Conservation (phyloP, 2,888 invertebrate genomes). For the Cenopis cana region DNA sequence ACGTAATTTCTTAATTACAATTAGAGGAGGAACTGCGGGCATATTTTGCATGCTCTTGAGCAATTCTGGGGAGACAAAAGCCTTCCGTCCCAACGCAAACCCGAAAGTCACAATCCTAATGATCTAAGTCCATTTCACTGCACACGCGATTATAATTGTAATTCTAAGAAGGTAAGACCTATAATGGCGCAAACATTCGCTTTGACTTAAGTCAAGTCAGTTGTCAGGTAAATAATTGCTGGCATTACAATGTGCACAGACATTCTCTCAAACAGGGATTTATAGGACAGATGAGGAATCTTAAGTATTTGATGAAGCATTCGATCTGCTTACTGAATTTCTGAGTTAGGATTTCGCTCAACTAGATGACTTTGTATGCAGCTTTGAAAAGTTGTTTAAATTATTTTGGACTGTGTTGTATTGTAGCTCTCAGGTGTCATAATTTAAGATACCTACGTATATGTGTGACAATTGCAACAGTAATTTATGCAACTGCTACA, state of each 20-base stretch:
- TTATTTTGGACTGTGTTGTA: background rate
- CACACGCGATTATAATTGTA: background rate
- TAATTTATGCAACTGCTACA: too few species aligned
- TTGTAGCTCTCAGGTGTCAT: too few species aligned
- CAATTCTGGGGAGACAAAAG: conserved; percentile 10
- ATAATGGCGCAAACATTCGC: background rate
- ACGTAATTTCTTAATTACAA: conserved; percentile 29
- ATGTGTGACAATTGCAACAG: too few species aligned
- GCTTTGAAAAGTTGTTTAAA: background rate
- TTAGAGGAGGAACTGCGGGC: background rate
- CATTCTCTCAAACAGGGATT: conserved; percentile 8
- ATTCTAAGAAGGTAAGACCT: background rate
- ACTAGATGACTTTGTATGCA: background rate
- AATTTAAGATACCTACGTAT: too few species aligned
- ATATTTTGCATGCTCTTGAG: conserved; percentile 24
- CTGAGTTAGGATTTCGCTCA: background rate
- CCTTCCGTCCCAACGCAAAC: conserved; percentile 8
- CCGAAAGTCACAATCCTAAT: background rate
- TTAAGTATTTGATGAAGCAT: conserved; percentile 11
- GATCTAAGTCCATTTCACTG: background rate
- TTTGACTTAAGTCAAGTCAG: background rate
- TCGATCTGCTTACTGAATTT: background rate
- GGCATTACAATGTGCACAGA: conserved; percentile 15
- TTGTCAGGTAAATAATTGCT: background rate
- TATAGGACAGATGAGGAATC: background rate